Percentiles rank a stretch among this genome's conserved stretches.
Conservation (phyloP, 1,140 invertebrate species). For the Hyposmocoma kahamanoa region DNA sequence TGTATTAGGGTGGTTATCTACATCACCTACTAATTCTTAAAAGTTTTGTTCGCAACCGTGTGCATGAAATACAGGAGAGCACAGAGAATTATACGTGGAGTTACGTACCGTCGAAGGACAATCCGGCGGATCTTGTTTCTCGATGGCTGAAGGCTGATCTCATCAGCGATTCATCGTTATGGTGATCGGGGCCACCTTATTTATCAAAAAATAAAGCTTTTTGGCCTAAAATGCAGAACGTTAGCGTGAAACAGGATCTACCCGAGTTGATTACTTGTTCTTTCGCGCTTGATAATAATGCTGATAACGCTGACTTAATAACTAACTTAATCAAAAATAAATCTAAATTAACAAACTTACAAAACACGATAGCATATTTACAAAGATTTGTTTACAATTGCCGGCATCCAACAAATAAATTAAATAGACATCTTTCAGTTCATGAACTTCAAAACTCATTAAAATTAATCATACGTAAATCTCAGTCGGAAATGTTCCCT, state of each 20-base stretch:
- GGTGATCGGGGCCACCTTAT: constrained; percentile 34
- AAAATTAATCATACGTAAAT: constrained; percentile 5
- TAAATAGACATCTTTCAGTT: not conserved
- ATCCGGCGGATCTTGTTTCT: constrained; percentile 55
- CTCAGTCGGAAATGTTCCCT: constrained; percentile 18
- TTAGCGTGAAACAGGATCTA: constrained; percentile 2
- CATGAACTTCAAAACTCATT: constrained; percentile 14
- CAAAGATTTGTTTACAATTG: constrained; percentile 2
- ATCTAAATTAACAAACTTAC: not conserved
- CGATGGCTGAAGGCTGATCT: constrained; percentile 27
- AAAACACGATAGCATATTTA: not conserved
- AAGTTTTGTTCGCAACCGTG: constrained; percentile 37
- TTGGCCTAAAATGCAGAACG: constrained; percentile 3
- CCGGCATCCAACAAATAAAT: not conserved
- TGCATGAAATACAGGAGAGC: constrained; percentile 39
- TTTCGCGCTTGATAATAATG: constrained; percentile 1
- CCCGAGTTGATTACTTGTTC: constrained; percentile 9
- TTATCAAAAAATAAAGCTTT: not conserved
- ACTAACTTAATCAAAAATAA: not conserved
- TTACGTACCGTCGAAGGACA: constrained; percentile 24
- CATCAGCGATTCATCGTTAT: constrained; percentile 27
- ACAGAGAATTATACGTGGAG: constrained; percentile 25
- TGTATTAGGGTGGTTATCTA: constrained; percentile 35
- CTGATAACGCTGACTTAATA: not conserved
- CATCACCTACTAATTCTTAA: constrained; percentile 20